Evolutionary conservation across 1,140 invertebrate species (phyloP).

Genomic region (Drosophila ficusphila): DNA sequence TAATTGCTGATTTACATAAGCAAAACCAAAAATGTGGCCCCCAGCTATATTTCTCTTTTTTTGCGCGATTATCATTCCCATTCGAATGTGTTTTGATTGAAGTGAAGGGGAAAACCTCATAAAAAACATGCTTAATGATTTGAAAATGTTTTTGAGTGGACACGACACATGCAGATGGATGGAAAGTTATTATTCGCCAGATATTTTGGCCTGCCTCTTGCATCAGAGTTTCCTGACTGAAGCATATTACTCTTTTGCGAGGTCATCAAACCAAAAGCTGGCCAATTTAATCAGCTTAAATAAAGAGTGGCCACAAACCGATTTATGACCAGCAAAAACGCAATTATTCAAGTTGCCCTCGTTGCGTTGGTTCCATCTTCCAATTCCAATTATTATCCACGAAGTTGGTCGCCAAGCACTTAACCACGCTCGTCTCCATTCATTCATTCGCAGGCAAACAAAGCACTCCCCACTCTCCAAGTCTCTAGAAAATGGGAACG

Average conservation of each 20-base stretch:
- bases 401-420: constrained; percentile 39
- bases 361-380: constrained; percentile 37
- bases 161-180: constrained; percentile 27
- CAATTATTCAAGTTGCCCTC: constrained; percentile 20
- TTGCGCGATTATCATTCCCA: constrained; percentile 22
- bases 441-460: constrained; percentile 43
- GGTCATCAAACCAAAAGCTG: constrained; percentile 68
- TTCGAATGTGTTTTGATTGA: constrained; percentile 46
- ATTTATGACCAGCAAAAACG: constrained; percentile 63
- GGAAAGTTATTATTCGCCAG: constrained; percentile 18
- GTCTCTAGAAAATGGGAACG: constrained; percentile 88
- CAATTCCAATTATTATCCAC: constrained; percentile 35
- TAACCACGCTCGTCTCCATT: constrained; percentile 48
- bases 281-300: constrained; percentile 69
- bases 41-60: constrained; percentile 12
- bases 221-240: constrained; percentile 24
- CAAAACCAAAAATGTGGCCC: constrained; percentile 37
- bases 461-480: constrained; percentile 13
- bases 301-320: constrained; percentile 24
- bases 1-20: constrained; percentile 73
- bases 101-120: constrained; percentile 72
- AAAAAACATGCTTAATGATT: constrained; percentile 49
- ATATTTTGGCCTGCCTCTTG: neutral
- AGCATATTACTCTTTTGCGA: constrained; percentile 34
- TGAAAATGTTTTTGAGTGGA: constrained; percentile 43